Percentiles rank a stretch among this genome's conserved stretches.
Evolutionary conservation across 2,888 invertebrate species (phyloP).

Genomic region (Himalopsyche tibetana): DNA sequence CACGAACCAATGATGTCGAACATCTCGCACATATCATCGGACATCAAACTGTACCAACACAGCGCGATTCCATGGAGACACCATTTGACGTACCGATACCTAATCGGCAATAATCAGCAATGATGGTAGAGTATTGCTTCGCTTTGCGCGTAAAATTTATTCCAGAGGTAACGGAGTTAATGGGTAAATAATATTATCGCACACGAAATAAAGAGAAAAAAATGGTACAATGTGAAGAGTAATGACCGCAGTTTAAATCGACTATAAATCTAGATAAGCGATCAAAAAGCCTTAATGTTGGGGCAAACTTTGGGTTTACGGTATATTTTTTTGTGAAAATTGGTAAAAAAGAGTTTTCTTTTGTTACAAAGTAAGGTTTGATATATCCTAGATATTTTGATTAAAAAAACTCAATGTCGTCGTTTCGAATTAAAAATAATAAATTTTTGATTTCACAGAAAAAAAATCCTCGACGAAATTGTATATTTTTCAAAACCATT

Average conservation of each 20-base stretch:
- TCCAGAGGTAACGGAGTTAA: slow-evolving; percentile 4
- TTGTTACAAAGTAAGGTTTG: too few relatives aligned
- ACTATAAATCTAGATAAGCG: slow-evolving; percentile 6
- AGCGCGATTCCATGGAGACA: background rate
- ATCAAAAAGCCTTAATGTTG: slow-evolving; percentile 7
- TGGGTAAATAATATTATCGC: slow-evolving; percentile 5
- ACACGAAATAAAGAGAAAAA: background rate
- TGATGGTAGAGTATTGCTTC: background rate
- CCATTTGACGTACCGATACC: background rate
- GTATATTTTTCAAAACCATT: too few relatives aligned
- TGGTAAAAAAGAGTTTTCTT: too few relatives aligned
- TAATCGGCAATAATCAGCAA: background rate
- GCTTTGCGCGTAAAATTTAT: background rate
- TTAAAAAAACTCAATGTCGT: too few relatives aligned
- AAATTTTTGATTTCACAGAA: too few relatives aligned
- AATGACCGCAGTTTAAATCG: background rate
- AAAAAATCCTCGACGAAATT: too few relatives aligned
- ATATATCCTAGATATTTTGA: too few relatives aligned
- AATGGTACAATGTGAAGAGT: background rate
- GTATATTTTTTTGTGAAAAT: too few relatives aligned
- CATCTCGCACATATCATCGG: background rate
- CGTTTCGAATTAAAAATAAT: too few relatives aligned
- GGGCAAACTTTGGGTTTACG: background rate
- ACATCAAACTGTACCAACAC: background rate
- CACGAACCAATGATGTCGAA: background rate